Percentiles rank a stretch among this genome's conserved stretches.
Evolutionary conservation across 2,888 invertebrate species (phyloP).

Genomic region (Ariolimax columbianus): DNA sequence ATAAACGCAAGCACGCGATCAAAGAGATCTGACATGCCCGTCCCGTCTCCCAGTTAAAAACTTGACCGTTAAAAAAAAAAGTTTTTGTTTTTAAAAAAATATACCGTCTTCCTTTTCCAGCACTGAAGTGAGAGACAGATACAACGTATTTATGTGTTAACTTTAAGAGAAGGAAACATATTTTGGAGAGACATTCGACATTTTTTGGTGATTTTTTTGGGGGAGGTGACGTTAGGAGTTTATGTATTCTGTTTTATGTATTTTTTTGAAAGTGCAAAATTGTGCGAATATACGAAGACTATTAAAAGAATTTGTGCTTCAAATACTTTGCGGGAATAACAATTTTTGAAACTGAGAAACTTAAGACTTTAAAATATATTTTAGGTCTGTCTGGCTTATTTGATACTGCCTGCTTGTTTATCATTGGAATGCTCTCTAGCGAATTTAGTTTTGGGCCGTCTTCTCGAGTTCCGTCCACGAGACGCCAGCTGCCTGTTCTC

Average conservation of each 20-base stretch:
- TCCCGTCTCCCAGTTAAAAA: neutral
- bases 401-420: no score
- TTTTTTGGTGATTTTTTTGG: neutral
- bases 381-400: no score
- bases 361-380: no score
- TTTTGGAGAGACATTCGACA: neutral
- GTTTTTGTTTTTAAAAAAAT: neutral
- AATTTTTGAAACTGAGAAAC: no score
- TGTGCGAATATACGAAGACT: neutral
- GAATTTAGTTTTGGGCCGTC: no score
- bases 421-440: no score
- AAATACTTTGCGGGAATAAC: no score
- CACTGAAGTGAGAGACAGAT: neutral
- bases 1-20: neutral
- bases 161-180: neutral
- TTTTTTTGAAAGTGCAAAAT: neutral
- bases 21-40: neutral
- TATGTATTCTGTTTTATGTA: neutral
- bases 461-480: no score
- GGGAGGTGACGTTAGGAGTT: neutral
- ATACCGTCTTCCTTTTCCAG: neutral
- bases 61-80: neutral
- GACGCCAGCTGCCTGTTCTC: no score
- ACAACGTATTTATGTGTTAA: neutral
- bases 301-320: slow-evolving; percentile 2